A percentile compares a stretch with the other conserved stretches of the same genome.
Conservation (phyloP, 35 echinoderm and acorn worm genomes). For the Diadema setosum region DNA sequence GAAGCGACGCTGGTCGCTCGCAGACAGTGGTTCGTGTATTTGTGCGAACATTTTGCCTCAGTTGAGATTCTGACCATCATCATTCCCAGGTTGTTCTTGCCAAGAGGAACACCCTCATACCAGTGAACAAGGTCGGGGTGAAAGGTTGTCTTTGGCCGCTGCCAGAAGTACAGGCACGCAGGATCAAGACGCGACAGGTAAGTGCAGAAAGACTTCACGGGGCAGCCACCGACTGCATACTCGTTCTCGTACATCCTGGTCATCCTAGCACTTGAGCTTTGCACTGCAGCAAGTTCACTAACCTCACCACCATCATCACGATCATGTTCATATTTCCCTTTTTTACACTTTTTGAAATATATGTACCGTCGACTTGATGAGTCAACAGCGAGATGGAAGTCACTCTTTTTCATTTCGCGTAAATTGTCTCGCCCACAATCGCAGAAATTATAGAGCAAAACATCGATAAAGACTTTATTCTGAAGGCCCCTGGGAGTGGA, state of each 20-base stretch:
- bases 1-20: slow-evolving; percentile 15
- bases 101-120: background rate
- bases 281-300: background rate
- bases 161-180: background rate
- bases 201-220: slow-evolving; percentile 3
- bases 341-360: background rate
- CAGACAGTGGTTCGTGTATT: slow-evolving; percentile 53
- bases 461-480: slow-evolving; percentile 26
- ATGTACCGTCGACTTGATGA: background rate
- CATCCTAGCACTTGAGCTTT: slow-evolving; percentile 23
- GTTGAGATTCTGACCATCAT: slow-evolving; percentile 33
- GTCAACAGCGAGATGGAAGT: background rate
- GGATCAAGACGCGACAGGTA: background rate
- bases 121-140: background rate
- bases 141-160: slow-evolving; percentile 7
- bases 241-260: no score
- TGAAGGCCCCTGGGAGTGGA: background rate
- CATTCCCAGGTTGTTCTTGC: background rate
- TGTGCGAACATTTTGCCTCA: slow-evolving; percentile 2
- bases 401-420: background rate
- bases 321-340: slow-evolving; percentile 7
- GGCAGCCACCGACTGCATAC: background rate
- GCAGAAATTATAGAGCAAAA: slow-evolving; percentile 21
- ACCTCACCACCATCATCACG: no score
- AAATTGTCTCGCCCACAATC: slow-evolving; percentile 21